These are phyloP conservation scores for Zele albiditarsus DNA, from an alignment of 2,888 invertebrate genomes.

Conservation along the genomic window DNA sequence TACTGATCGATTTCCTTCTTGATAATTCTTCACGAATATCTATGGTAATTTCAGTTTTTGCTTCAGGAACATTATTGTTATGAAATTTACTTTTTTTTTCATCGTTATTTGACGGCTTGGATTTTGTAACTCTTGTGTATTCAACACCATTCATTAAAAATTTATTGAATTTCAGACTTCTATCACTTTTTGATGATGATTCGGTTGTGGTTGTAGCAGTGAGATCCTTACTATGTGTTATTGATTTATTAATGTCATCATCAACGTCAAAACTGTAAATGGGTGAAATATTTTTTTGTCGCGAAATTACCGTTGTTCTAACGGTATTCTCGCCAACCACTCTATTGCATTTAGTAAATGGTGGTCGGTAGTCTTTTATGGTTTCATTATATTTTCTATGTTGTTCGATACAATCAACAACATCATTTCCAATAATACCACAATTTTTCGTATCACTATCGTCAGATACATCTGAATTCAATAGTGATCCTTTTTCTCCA, in stretches of 20 bases:
- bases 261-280: constrained; percentile 50
- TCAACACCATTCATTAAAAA: constrained; percentile 55
- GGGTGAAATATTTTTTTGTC: constrained; percentile 54
- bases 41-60: constrained; percentile 27
- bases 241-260: constrained; percentile 38
- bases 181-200: constrained; percentile 51
- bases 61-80: not conserved
- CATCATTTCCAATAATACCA: constrained; percentile 4
- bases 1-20: constrained; percentile 40
- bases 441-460: constrained; percentile 5
- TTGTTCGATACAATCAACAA: constrained; percentile 39
- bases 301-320: constrained; percentile 51
- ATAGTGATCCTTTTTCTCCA: not conserved
- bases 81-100: constrained; percentile 10
- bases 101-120: constrained; percentile 39
- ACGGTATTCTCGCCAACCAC: constrained; percentile 45
- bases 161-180: constrained; percentile 38
- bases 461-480: not conserved
- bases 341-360: constrained; percentile 27
- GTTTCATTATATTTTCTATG: constrained; percentile 39
- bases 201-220: not conserved
- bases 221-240: not conserved
- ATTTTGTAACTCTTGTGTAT: constrained; percentile 52
- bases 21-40: constrained; percentile 52
- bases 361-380: constrained; percentile 25